Conservation (phyloP, 2,113 vertebrate species). For the Paradoxurus hermaphroditus region DNA sequence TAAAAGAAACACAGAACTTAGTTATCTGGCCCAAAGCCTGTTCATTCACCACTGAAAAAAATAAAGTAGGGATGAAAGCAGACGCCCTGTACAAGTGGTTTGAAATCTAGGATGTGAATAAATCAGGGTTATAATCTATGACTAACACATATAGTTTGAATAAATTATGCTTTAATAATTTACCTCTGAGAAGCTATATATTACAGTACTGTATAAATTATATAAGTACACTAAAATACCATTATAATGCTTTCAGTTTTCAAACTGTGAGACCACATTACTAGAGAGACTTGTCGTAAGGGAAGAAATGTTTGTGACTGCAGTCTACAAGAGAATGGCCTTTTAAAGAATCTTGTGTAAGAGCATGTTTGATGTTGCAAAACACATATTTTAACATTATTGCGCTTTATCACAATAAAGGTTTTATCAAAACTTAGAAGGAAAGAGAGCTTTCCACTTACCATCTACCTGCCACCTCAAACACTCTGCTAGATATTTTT, state of each 20-base stretch:
- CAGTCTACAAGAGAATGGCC: not conserved
- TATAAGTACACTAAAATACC: not conserved
- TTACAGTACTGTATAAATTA: not conserved
- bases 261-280: not conserved
- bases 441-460: not conserved
- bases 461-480: not conserved
- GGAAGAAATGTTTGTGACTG: not conserved
- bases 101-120: not conserved
- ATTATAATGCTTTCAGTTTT: not conserved
- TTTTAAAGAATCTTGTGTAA: not conserved
- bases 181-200: not conserved
- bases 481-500: not conserved
- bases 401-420: not conserved
- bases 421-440: conserved; percentile 3
- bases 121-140: not conserved
- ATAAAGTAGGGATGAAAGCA: not conserved
- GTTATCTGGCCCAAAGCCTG: not conserved
- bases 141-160: not conserved
- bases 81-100: not conserved
- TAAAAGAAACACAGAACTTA: not conserved
- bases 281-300: not conserved
- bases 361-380: not conserved
- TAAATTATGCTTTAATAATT: not conserved
- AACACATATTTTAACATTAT: not conserved
- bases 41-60: not conserved